Base-by-base conservation (phyloP, 2,797 vertebrate species). In the Artibeus jamaicensis region DNA sequence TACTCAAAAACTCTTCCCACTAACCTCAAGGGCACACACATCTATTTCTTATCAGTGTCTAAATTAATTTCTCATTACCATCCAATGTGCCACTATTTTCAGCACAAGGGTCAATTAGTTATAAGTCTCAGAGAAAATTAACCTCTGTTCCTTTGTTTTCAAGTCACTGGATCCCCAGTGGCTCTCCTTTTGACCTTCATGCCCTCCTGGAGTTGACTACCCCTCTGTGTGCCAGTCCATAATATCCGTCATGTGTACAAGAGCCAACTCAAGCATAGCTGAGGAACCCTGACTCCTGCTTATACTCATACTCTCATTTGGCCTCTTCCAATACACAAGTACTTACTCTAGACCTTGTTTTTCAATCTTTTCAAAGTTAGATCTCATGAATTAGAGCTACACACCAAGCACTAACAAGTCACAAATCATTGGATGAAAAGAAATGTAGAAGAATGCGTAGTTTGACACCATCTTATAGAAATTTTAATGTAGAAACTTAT, bases 1-100 rank as follows among this genome's bases (percentile, higher is more conserved):
- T 37, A 59, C 44, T 34, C 55, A 88, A 62, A 78, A 62, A 78
- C 48, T 83, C 70, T 67, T 68, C 76, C 88, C 85, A 74, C 55
- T 91, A 79, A 79, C 44, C 37, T 83, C 62, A 70, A 59, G 11
- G 68, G 14, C 46, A 78, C 29, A 16, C 59, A 22, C 59, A 91
- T 67, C 22, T n/a, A 74, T 91, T 85, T 92, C 53, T 96, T 39
- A 65, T 79, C 19, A 34, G 48, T 46, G 2, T 55, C n/a, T 73
- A 94, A 88, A 78, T 93, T 94, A 93, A 79, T 62, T 93, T 96
- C 55, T 94, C 48, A 86, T 92, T 87, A 85, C 26, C 29, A 84
- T 34, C 83, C 74, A 79, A 0, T 39, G 24, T 78, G 53, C n/a
- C 42, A 53, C 48, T 34, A 46, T 95, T 95, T 93, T 90, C 37